Percentiles rank a stretch among this genome's conserved stretches.
phyloP scores from a whole-genome alignment of 2,888 invertebrate species.

The Physocephala rufipes region DNA sequence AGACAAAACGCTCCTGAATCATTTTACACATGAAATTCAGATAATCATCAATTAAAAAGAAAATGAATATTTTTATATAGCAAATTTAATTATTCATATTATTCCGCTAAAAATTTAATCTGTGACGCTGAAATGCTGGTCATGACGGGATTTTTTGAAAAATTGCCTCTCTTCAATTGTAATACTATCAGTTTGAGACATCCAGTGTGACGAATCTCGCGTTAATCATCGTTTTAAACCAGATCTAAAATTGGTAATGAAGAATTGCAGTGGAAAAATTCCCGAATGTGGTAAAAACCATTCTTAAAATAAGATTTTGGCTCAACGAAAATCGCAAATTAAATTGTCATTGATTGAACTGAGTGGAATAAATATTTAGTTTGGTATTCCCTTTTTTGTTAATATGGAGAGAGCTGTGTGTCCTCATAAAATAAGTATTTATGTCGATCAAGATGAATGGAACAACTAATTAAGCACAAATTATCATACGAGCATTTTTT shows the following conservation, averaged over 20 bases:
- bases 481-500: not conserved
- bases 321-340: not conserved
- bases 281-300: not conserved
- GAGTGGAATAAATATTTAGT: no score
- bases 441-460: not conserved
- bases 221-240: not conserved
- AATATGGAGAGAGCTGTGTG: no score
- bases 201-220: not conserved
- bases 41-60: no score
- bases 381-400: no score
- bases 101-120: no score
- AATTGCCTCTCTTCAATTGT: not conserved
- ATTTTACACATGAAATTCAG: no score
- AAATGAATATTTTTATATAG: no score
- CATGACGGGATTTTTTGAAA: not conserved
- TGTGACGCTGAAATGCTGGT: no score
- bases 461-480: not conserved
- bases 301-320: not conserved
- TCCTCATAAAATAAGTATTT: not conserved
- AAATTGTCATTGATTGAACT: not conserved
- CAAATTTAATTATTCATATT: no score
- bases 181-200: no score
- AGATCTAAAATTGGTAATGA: not conserved
- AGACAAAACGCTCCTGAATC: not conserved
- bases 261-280: not conserved